phyloP scores from a whole-genome alignment of 53 echinoderm and acorn worm species.

The Patiria pectinifera region DNA sequence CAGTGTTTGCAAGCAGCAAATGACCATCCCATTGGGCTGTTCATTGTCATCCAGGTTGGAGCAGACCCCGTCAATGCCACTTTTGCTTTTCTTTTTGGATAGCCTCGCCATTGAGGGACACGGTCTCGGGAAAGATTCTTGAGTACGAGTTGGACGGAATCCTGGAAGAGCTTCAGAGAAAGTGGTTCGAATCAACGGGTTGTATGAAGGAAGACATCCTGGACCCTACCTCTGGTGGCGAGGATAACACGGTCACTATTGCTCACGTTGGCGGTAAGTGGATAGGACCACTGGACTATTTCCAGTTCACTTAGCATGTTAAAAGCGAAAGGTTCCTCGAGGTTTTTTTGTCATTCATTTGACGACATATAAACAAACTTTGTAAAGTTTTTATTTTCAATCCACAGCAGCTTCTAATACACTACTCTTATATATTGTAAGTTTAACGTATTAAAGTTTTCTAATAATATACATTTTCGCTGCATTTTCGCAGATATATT shows the following conservation, averaged over 20 bases:
- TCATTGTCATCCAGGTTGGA: too few relatives aligned
- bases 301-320: too few relatives aligned
- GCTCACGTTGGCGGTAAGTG: slow-evolving; percentile 73
- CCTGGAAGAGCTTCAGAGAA: slow-evolving; percentile 71
- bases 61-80: not conserved
- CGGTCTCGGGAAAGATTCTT: slow-evolving; percentile 63
- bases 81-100: not conserved
- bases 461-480: too few relatives aligned
- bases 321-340: not conserved
- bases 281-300: too few relatives aligned
- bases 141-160: slow-evolving; percentile 77
- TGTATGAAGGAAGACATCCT: slow-evolving; percentile 72
- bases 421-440: too few relatives aligned
- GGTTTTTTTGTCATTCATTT: not conserved
- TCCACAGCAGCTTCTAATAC: too few relatives aligned
- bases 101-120: slow-evolving; percentile 66
- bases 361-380: too few relatives aligned
- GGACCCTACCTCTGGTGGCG: slow-evolving; percentile 67
- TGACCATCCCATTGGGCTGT: too few relatives aligned
- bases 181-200: slow-evolving; percentile 74
- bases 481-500: too few relatives aligned
- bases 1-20: too few relatives aligned
- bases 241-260: slow-evolving; percentile 72
- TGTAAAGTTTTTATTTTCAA: too few relatives aligned
- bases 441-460: too few relatives aligned